Conservation (phyloP, 1,140 invertebrate species). For the Cherax quadricarinatus region DNA sequence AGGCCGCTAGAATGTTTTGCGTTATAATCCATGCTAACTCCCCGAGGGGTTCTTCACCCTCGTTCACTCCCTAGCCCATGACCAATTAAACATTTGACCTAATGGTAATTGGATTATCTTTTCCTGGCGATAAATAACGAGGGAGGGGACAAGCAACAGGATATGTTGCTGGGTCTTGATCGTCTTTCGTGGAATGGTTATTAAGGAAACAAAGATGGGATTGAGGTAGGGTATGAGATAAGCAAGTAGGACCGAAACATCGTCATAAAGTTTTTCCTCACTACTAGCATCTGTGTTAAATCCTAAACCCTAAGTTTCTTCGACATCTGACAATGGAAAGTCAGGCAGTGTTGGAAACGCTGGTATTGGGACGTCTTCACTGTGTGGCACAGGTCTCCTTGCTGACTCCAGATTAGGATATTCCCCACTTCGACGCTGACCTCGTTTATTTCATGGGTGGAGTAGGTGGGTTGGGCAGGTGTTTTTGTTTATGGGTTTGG, state of each 20-base stretch:
- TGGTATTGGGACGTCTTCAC: no score
- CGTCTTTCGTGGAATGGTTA: background rate
- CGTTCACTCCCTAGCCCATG: background rate
- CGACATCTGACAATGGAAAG: no score
- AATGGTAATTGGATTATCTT: constrained; percentile 19
- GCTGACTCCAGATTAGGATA: no score
- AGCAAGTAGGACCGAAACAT: background rate
- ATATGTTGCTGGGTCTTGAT: background rate
- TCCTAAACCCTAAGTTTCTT: no score
- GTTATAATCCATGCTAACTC: constrained; percentile 5
- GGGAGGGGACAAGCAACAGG: background rate
- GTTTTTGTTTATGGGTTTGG: no score
- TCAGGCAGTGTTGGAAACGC: no score
- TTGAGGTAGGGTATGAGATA: background rate
- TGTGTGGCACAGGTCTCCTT: no score
- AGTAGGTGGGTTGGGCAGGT: no score
- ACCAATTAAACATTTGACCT: constrained; percentile 8
- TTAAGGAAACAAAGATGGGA: background rate
- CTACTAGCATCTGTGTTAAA: no score
- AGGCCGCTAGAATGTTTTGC: background rate
- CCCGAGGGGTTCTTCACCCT: background rate
- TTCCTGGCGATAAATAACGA: constrained; percentile 12
- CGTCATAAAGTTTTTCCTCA: no score
- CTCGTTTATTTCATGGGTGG: no score
- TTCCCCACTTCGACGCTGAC: no score